Evolutionary conservation across 1,140 invertebrate genomes (phyloP), one percentile per base, ranked within the genome.

Genomic region (Ditylenchus dipsaci): DNA sequence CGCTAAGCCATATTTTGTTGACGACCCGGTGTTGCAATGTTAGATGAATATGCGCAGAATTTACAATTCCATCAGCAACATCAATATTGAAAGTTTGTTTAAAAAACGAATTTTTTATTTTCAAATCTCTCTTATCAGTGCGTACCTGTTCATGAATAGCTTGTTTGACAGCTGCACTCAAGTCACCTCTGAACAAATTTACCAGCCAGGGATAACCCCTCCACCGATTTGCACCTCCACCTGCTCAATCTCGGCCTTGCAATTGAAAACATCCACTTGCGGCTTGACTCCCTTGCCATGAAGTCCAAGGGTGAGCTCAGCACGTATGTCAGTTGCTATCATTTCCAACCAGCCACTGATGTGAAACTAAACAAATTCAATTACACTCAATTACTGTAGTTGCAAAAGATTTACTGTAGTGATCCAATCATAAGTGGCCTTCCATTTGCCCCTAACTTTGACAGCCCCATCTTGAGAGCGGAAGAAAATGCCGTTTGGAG

Each of bases 121-220:
- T n/a, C n/a, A n/a, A n/a, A n/a, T n/a, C n/a, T n/a, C n/a, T n/a
- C n/a, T n/a, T n/a, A n/a, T n/a, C n/a, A n/a, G n/a, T n/a, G n/a
- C n/a, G 29, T 17, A 81, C 78, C 65, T 79, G 79, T 29, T 75
- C 43, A 64, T 82, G 75, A 33, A 81, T 77, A 7, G 62, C 65
- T 42, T 72, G 15, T 49, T 74, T 74, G 27, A 81, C 59, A 5
- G 68, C 47, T 19, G 53, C 38, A 26, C 74, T 71, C 7, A 81
- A 47, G 49, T 68, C 56, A 13, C 58, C 47, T 11, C 63, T 38
- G 67, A 81, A 81, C 17, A 81, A 63, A 63, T 81, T 80, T 11
- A 82, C 72, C 9, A 81, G 47, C 80, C 80, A 81, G 17, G 73
- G 75, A 81, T 70, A 17, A 80, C 68, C 19, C 77, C 76, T 42